phyloP scores from a whole-genome alignment of 35 echinoderm and acorn worm genomes.

The Hemicentrotus pulcherrimus region DNA sequence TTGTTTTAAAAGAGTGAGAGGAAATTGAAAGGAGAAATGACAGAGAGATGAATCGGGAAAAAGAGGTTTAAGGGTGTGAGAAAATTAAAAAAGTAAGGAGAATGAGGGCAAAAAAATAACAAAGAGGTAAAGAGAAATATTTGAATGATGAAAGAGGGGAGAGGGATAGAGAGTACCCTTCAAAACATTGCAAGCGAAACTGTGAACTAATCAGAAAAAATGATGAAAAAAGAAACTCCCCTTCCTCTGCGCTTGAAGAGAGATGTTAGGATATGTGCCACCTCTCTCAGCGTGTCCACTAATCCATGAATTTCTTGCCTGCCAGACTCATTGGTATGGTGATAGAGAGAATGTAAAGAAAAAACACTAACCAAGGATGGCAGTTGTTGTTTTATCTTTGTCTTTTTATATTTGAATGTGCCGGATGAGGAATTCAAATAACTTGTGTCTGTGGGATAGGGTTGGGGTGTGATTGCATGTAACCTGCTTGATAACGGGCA shows the following conservation, averaged over 20 bases:
- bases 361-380: background rate
- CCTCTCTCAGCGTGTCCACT: background rate
- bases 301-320: background rate
- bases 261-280: background rate
- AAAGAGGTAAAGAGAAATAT: background rate
- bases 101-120: background rate
- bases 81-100: background rate
- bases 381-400: background rate
- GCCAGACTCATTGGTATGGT: background rate
- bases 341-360: background rate
- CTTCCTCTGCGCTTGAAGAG: background rate
- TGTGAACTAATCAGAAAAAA: background rate
- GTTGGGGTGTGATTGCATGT: background rate
- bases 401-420: background rate
- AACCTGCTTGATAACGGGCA: background rate
- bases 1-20: slow-evolving; percentile 11
- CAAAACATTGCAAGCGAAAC: slow-evolving; percentile 10
- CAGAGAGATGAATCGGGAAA: background rate
- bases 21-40: background rate
- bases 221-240: background rate
- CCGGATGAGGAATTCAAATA: background rate
- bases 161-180: background rate
- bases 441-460: background rate
- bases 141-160: background rate
- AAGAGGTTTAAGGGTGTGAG: background rate